Conservation (phyloP, 1,140 invertebrate species). For the Bombus huntii region DNA sequence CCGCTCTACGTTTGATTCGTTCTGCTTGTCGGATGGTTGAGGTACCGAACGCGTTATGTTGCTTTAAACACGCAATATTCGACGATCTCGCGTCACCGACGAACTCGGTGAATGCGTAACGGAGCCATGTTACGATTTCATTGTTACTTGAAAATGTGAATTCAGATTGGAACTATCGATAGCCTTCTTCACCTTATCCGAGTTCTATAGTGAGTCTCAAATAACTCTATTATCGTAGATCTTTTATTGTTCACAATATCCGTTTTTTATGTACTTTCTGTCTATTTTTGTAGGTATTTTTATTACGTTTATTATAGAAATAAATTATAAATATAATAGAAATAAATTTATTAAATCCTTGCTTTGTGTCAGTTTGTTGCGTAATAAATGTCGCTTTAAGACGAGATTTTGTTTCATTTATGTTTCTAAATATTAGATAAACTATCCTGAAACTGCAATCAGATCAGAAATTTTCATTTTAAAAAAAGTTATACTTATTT, state of each 20-base stretch:
- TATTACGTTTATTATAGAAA: background rate
- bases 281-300: background rate
- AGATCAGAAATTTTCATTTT: too few species aligned
- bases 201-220: too few species aligned
- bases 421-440: too few species aligned
- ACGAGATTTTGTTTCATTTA: too few species aligned
- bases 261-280: background rate
- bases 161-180: background rate
- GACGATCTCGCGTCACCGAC: background rate
- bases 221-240: background rate
- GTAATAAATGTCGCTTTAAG: too few species aligned
- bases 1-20: background rate
- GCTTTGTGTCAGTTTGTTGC: too few species aligned
- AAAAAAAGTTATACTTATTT: too few species aligned
- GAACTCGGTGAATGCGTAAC: background rate
- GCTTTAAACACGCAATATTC: background rate
- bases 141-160: background rate
- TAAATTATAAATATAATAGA: background rate
- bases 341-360: background rate
- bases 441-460: too few species aligned
- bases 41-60: background rate
- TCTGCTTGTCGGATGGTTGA: background rate
- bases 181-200: background rate
- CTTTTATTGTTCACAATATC: background rate
- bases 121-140: background rate